Evolutionary conservation across 2,888 invertebrate genomes (phyloP), one percentile per base, ranked within the genome.

Genomic region (Netelia melanura): DNA sequence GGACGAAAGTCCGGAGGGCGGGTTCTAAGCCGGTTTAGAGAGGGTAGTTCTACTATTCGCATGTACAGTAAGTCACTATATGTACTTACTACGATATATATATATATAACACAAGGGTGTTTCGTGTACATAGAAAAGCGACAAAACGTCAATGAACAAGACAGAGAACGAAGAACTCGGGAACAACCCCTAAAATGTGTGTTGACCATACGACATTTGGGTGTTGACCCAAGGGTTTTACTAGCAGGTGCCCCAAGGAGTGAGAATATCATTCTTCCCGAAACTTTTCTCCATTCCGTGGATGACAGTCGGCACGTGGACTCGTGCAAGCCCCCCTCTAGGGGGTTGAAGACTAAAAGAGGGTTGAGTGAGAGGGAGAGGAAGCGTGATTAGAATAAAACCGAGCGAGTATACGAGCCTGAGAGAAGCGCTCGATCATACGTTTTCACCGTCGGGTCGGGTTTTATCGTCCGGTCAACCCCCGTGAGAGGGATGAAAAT

Each of bases 11-110:
- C 86, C 87, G 90, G 93, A 93, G 93, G 93, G 93, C 85, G 88
- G 30, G 92, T 93, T 93, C 93, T 92, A 93, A 92, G 91, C 93
- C 90, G 91, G 91, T 93, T 93, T 92, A 92, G 93, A 92, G 92
- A 30, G 93, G 88, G 86, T 86, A 87, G 88, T 88, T 87, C 85
- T 77, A 80, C 82, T 80, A 72, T 58, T 62, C 52, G 54, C 65
- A 64, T 71, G 64, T 72, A 56, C 62, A 79, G 30, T 30, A 30
- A 30, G 43, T 48, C 48, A 44, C 17, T 61, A 61, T 44, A 67
- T 43, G 44, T 54, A 48, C 14, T 14, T 48, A 14, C 10, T 14
- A 56, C n/a, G 17, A 17, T 23, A 52, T 71, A 21, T 38, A 52
- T 71, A 21, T 38, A 38, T 23, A 56, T 5, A 17, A 25, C 25